These are phyloP conservation scores for Neoaliturus tenellus DNA, from an alignment of 2,888 invertebrate species.

Conservation along the genomic window DNA sequence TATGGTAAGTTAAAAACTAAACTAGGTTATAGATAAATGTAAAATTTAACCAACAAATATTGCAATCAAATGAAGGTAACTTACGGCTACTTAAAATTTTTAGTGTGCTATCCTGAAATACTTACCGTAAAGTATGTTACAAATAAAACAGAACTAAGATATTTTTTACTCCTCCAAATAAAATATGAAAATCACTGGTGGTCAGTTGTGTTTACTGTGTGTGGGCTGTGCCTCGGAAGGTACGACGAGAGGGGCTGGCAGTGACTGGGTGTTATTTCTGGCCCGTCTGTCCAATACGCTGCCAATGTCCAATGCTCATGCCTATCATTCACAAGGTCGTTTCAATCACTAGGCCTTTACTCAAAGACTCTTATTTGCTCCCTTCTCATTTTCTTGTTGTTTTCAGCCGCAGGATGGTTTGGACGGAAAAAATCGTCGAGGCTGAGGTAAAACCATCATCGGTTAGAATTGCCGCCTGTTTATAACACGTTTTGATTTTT, in stretches of 20 bases:
- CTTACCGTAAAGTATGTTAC: background rate
- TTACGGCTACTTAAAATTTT: too few species aligned
- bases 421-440: slow-evolving; percentile 6
- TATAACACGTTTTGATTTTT: background rate
- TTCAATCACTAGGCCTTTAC: slow-evolving; percentile 9
- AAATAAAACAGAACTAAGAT: background rate
- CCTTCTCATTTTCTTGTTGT: slow-evolving; percentile 12
- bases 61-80: too few species aligned
- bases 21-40: too few species aligned
- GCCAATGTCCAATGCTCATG: slow-evolving; percentile 10
- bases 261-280: background rate
- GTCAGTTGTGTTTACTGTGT: background rate
- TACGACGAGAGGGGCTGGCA: background rate
- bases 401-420: slow-evolving; percentile 34
- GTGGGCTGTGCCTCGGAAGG: background rate
- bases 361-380: background rate
- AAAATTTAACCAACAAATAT: too few species aligned
- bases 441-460: background rate
- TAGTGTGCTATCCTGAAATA: too few species aligned
- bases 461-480: background rate
- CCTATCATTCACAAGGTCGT: slow-evolving; percentile 2
- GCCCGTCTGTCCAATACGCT: background rate
- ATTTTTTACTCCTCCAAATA: background rate
- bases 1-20: too few species aligned
- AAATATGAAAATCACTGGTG: background rate